Conservation (phyloP, 2,113 vertebrate species). For the Tricholaema leucomelas region DNA sequence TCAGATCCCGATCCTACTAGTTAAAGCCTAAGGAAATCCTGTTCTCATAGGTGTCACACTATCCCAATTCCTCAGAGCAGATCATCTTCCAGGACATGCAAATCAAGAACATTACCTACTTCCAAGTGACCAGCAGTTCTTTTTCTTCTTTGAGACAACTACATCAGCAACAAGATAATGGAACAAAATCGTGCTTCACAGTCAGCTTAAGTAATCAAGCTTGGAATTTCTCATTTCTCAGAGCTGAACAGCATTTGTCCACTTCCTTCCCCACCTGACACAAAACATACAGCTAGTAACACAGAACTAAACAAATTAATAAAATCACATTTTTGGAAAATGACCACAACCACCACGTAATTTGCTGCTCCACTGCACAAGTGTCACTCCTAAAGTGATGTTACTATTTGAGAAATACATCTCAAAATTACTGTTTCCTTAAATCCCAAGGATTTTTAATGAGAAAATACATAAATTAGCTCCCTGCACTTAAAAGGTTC, state of each 20-base stretch:
- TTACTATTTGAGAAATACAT: background rate
- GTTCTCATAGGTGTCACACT: background rate
- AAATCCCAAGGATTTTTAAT: background rate
- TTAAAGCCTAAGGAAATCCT: background rate
- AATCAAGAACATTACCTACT: background rate
- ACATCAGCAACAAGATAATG: background rate
- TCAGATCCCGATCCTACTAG: fast-evolving
- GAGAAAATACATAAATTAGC: background rate
- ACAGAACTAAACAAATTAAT: background rate
- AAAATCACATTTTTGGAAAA: background rate
- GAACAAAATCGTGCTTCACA: background rate
- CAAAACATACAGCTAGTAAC: background rate
- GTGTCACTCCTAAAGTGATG: background rate
- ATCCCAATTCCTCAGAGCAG: background rate
- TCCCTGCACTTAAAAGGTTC: background rate
- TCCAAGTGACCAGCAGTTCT: background rate
- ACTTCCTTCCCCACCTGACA: background rate
- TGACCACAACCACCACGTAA: background rate
- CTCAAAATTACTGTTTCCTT: background rate
- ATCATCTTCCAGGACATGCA: background rate
- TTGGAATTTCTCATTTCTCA: background rate
- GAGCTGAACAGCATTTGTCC: background rate
- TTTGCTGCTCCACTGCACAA: background rate
- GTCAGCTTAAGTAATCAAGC: background rate
- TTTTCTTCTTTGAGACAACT: background rate